Evolutionary conservation across 2,888 invertebrate species (phyloP).

Genomic region (Mesoligia furuncula): DNA sequence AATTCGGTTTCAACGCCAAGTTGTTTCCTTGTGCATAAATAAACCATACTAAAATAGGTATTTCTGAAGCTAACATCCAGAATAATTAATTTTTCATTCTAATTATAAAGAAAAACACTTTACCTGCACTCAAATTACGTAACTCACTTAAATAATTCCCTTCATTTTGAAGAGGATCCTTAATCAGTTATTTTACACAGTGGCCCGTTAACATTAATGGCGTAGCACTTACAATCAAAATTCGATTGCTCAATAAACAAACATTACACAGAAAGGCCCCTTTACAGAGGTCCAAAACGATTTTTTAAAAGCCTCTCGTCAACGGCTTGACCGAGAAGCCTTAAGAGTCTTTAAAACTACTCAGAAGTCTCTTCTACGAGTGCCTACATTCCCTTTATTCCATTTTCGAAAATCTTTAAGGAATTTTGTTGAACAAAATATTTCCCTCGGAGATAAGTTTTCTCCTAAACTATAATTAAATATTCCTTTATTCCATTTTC

Average conservation of each 20-base stretch:
- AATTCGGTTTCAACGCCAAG: slow-evolving; percentile 34
- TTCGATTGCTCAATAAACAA: not conserved
- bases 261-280: not conserved
- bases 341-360: not conserved
- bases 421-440: not conserved
- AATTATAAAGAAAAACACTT: not conserved
- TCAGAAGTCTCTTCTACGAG: too few relatives aligned
- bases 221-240: not conserved
- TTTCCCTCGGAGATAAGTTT: not conserved
- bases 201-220: not conserved
- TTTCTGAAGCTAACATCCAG: not conserved
- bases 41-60: slow-evolving; percentile 10
- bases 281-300: not conserved
- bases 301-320: not conserved
- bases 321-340: not conserved
- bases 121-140: not conserved
- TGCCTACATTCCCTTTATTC: not conserved
- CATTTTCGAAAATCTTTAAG: not conserved
- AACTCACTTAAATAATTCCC: not conserved
- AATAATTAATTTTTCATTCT: not conserved
- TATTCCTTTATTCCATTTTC: not conserved
- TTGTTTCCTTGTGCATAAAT: slow-evolving; percentile 21
- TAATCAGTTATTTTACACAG: not conserved
- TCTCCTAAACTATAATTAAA: not conserved
- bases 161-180: not conserved